These are phyloP conservation scores for Acleris sparsana DNA, from an alignment of 2,888 invertebrate genomes.

Conservation along the genomic window DNA sequence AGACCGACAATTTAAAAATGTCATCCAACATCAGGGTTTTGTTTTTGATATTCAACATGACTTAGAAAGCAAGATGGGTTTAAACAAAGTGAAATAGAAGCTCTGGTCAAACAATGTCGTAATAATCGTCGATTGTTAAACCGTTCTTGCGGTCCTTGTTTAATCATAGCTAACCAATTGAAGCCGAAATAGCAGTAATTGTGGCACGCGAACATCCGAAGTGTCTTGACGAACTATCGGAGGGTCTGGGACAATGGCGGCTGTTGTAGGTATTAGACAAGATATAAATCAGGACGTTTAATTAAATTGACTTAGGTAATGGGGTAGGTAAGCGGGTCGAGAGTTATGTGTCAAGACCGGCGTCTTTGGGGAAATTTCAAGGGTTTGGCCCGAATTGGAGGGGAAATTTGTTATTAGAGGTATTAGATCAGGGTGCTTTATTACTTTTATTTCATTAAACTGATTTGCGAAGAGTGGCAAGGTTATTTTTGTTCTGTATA, in stretches of 20 bases:
- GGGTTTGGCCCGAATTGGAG: background rate
- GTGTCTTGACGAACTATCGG: conserved; percentile 6
- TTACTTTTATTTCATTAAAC: background rate
- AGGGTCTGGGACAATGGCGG: conserved; percentile 5
- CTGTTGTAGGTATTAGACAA: conserved; percentile 4
- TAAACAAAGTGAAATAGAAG: too few relatives aligned
- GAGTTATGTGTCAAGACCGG: conserved; percentile 16
- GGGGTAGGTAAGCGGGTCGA: conserved; percentile 17
- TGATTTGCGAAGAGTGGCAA: too few relatives aligned
- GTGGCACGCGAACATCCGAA: conserved; percentile 2
- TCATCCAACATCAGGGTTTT: too few relatives aligned
- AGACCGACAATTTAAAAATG: too few relatives aligned
- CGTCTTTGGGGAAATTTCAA: conserved; percentile 5
- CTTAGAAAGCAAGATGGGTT: too few relatives aligned
- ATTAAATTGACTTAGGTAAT: conserved; percentile 18
- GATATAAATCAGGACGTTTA: conserved; percentile 20
- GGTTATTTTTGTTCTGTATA: too few relatives aligned
- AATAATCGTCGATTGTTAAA: too few relatives aligned
- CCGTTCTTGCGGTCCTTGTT: background rate
- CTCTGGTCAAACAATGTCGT: too few relatives aligned
- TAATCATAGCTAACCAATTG: background rate
- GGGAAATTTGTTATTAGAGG: background rate
- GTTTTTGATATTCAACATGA: too few relatives aligned
- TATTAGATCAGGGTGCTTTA: background rate
- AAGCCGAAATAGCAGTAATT: conserved; percentile 10